phyloP scores from a whole-genome alignment of 2,888 invertebrate genomes.

The Drymonia ruficornis region DNA sequence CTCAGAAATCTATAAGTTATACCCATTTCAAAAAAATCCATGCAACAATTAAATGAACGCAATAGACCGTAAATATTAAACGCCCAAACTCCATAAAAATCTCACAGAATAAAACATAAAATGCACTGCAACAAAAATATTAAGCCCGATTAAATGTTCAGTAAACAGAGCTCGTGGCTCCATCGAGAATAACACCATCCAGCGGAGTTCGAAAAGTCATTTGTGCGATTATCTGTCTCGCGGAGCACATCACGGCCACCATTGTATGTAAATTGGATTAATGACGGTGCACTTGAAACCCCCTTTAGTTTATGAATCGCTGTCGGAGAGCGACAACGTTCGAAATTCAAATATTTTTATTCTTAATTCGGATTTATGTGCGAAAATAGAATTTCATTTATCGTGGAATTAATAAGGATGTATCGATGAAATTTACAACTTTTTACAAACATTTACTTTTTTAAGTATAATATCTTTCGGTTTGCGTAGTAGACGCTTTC shows the following conservation, averaged over 20 bases:
- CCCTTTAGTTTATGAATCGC: slow-evolving; percentile 49
- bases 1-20: no score
- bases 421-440: no score
- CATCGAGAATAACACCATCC: slow-evolving; percentile 54
- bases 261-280: slow-evolving; percentile 77
- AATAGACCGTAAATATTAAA: no score
- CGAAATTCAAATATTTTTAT: slow-evolving; percentile 26
- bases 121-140: slow-evolving; percentile 3
- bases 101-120: not conserved
- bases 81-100: not conserved
- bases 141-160: slow-evolving; percentile 8
- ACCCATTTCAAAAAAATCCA: no score
- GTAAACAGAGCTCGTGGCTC: slow-evolving; percentile 13
- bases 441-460: no score
- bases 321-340: slow-evolving; percentile 28
- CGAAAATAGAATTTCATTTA: slow-evolving; percentile 8
- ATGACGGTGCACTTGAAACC: slow-evolving; percentile 63
- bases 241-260: slow-evolving; percentile 65
- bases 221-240: slow-evolving; percentile 77
- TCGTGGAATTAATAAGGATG: no score
- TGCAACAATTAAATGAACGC: no score
- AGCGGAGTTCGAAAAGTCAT: slow-evolving; percentile 75
- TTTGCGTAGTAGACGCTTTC: no score
- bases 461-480: no score
- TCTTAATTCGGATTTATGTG: not conserved